These are phyloP conservation scores for Rhagonycha fulva DNA, from an alignment of 2,888 invertebrate species.

Conservation along the genomic window DNA sequence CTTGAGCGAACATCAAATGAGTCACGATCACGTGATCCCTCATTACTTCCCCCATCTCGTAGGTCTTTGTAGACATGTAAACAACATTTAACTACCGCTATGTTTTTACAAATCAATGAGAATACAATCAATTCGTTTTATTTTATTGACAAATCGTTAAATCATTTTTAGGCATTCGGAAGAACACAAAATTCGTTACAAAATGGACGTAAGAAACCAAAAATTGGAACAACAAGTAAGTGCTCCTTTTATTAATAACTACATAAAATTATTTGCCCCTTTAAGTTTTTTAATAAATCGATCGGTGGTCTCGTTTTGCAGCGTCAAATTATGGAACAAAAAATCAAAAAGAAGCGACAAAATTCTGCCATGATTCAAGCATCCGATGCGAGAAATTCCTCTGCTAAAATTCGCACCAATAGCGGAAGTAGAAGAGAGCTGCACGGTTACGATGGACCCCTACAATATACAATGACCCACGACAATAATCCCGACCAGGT, in stretches of 20 bases:
- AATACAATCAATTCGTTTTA: conserved; percentile 23
- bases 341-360: conserved; percentile 85
- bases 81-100: conserved; percentile 26
- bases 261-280: background rate
- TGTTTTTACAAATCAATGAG: conserved; percentile 19
- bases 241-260: conserved; percentile 35
- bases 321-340: conserved; percentile 87
- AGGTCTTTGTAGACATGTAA: conserved; percentile 18
- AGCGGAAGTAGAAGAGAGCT: conserved; percentile 71
- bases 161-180: background rate
- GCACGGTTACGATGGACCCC: conserved; percentile 83
- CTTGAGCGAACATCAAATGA: background rate
- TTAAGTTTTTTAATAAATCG: conserved; percentile 23
- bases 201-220: conserved; percentile 67
- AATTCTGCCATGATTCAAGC: conserved; percentile 86
- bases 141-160: conserved; percentile 12
- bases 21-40: conserved; percentile 16
- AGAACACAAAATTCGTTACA: background rate
- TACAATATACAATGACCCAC: conserved; percentile 82
- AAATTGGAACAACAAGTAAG: conserved; percentile 88
- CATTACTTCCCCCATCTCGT: conserved; percentile 3
- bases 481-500: conserved; percentile 80
- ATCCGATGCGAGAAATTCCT: conserved; percentile 75
- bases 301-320: conserved; percentile 48
- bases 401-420: conserved; percentile 68